These are phyloP conservation scores for Cynocephalus volans DNA, from an alignment of 2,113 vertebrate species.

Conservation along the genomic window DNA sequence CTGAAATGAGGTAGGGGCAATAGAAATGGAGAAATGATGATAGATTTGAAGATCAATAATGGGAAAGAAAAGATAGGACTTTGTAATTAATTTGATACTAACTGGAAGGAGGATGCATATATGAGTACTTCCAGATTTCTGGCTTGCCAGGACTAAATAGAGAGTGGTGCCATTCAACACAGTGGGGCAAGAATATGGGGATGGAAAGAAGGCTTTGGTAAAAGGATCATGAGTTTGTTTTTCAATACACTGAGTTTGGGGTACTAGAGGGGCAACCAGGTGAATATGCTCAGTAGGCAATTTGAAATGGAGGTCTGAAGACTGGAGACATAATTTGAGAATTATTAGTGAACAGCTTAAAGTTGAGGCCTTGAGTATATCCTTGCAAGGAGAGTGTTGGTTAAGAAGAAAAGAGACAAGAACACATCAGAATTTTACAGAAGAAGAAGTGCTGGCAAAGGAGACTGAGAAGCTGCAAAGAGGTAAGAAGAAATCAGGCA, in stretches of 20 bases:
- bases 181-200: background rate
- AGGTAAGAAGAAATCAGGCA: background rate
- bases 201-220: background rate
- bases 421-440: slow-evolving; percentile 19
- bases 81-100: background rate
- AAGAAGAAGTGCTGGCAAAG: background rate
- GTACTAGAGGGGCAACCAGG: background rate
- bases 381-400: background rate
- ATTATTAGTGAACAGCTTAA: slow-evolving; percentile 47
- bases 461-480: slow-evolving; percentile 11
- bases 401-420: background rate
- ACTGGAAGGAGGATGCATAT: background rate
- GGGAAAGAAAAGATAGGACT: background rate
- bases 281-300: background rate
- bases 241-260: background rate
- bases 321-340: slow-evolving; percentile 1
- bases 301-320: slow-evolving; percentile 4
- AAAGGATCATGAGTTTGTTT: slow-evolving; percentile 41
- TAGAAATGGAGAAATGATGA: background rate
- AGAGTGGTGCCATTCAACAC: background rate
- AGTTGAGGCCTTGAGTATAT: background rate
- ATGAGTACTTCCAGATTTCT: background rate
- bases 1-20: background rate
- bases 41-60: background rate
- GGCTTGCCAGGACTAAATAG: background rate